Percentiles rank a stretch among this genome's conserved stretches.
These are phyloP conservation scores for Gari tellinella DNA, from an alignment of 2,888 invertebrate species.

Conservation along the genomic window DNA sequence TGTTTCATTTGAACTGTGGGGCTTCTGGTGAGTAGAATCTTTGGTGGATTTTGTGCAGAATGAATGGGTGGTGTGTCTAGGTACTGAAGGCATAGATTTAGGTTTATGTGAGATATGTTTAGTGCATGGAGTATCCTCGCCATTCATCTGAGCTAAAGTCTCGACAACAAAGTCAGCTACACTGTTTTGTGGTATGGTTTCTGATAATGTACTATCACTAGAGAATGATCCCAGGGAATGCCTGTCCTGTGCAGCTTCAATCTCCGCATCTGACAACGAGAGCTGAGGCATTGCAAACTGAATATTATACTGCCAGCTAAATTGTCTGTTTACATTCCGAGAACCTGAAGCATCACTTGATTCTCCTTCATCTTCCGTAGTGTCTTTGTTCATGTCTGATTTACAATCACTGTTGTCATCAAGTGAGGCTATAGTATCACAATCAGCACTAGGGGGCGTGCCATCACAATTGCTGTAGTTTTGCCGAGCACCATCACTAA, in stretches of 20 bases:
- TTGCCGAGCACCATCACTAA: conserved; percentile 17
- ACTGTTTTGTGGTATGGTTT: conserved; percentile 30
- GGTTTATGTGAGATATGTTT: no score
- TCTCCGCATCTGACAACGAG: conserved; percentile 47
- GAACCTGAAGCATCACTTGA: not conserved
- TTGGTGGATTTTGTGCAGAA: no score
- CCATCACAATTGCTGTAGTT: conserved; percentile 12
- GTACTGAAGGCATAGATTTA: no score
- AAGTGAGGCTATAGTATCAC: not conserved
- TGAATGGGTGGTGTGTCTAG: no score
- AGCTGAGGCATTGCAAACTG: conserved; percentile 67
- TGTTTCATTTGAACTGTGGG: no score
- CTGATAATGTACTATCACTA: conserved; percentile 57
- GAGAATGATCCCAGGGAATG: conserved; percentile 47
- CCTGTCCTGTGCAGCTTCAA: conserved; percentile 14
- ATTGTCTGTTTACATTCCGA: conserved; percentile 30
- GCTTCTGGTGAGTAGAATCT: no score
- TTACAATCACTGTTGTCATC: not conserved
- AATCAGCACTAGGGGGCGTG: not conserved
- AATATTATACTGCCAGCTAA: conserved; percentile 70
- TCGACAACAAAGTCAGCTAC: conserved; percentile 55
- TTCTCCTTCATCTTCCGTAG: not conserved
- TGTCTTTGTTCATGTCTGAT: not conserved
- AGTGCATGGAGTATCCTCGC: no score
- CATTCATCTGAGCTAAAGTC: conserved; percentile 42